These are phyloP conservation scores for Drosophila navojoa DNA, from an alignment of 1,140 invertebrate species.

Conservation along the genomic window DNA sequence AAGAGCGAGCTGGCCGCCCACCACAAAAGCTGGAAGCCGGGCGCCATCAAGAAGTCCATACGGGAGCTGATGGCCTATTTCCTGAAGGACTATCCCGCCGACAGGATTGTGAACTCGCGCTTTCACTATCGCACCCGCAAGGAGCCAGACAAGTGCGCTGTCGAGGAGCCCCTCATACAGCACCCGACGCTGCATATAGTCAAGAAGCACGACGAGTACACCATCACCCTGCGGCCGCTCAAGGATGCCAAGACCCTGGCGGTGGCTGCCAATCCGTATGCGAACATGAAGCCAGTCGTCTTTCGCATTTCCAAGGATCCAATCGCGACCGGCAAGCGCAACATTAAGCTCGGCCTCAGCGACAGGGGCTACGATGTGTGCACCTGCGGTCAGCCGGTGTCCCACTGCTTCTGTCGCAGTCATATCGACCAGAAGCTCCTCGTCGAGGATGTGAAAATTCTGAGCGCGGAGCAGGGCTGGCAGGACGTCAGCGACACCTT, in stretches of 20 bases:
- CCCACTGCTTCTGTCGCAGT: constrained; percentile 65
- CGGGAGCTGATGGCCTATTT: constrained; percentile 74
- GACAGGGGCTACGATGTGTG: constrained; percentile 56
- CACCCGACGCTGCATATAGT: constrained; percentile 75
- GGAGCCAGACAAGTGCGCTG: background rate
- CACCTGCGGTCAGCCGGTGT: constrained; percentile 58
- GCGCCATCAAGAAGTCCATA: constrained; percentile 72
- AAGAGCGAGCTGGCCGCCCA: constrained; percentile 55
- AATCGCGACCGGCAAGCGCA: constrained; percentile 14
- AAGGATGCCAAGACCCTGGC: constrained; percentile 60
- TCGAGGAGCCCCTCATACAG: constrained; percentile 55
- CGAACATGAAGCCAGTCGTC: constrained; percentile 73
- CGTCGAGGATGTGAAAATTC: constrained; percentile 39
- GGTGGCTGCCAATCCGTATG: constrained; percentile 67
- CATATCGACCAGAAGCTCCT: constrained; percentile 57
- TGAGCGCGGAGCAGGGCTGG: constrained; percentile 29
- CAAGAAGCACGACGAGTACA: constrained; percentile 70
- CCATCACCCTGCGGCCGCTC: constrained; percentile 70
- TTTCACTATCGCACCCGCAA: constrained; percentile 28
- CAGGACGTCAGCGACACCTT: constrained; percentile 42
- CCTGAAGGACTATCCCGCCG: constrained; percentile 63
- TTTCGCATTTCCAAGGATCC: constrained; percentile 76
- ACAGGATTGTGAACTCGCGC: constrained; percentile 53
- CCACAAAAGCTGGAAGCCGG: constrained; percentile 65
- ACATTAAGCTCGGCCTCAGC: constrained; percentile 48